Evolutionary conservation across 2,113 vertebrate species (phyloP), one percentile per base, ranked within the genome.

Genomic region (Hyaena hyaena): DNA sequence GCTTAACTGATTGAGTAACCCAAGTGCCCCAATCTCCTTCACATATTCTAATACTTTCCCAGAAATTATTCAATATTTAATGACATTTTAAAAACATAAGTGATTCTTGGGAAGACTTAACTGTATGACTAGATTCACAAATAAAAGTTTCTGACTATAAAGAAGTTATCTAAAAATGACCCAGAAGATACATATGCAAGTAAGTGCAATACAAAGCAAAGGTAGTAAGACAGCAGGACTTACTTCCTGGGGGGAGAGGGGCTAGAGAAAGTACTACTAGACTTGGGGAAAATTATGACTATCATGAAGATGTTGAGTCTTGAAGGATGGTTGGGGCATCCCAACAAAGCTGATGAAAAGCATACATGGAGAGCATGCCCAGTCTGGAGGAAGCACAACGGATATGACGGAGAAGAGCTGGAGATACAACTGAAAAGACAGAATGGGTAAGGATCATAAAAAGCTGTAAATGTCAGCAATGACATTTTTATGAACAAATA

Each of bases 21-120:
- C 58, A 61, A 21, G 58, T 8, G 8, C 7, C 58, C 21, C 58
- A 61, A 61, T 23, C 21, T 61, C 58, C 2, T 21, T 55, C 53
- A 88, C 1, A 39, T 63, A 74, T 31, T 80, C 3, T 86, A 85
- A 31, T 53, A 71, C 83, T 74, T 91, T 11, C 7, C 11, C 21
- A 63, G 15, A 26, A 94, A 61, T 33, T 77, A 48, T 28, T 17
- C 19, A n/a, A n/a, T 68, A 48, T 58, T 55, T 61, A 61, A 61
- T 61, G 19, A 23, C 17, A 61, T 61, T 31, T 82, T 26, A 80
- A 94, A 92, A 84, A 90, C 35, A 15, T 61, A 76, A 73, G n/a
- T n/a, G 83, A 69, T 77, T 82, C n/a, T 93, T 71, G 77, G 39
- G 31, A 96, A 95, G 61, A 66, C 26, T 86, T 89, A 94, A 71